Evolutionary conservation across 2,113 vertebrate species (phyloP).

Genomic region (Percopsis transmontana): DNA sequence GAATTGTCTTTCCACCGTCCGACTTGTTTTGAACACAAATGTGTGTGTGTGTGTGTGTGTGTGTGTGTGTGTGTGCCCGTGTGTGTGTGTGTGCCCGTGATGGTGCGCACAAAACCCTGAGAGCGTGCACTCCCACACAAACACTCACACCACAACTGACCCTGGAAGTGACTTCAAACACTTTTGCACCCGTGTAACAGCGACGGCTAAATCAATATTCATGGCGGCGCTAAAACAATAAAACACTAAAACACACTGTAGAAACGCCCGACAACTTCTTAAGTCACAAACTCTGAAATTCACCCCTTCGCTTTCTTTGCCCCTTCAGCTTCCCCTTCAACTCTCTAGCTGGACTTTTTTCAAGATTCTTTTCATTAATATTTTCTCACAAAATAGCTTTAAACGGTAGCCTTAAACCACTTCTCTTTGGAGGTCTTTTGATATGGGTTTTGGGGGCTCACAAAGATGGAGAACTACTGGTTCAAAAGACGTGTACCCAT

Average conservation of each 20-base stretch:
- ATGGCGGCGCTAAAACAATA: slow-evolving; percentile 32
- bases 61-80: background rate
- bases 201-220: slow-evolving; percentile 41
- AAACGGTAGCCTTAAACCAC: too few relatives aligned
- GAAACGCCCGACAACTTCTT: background rate
- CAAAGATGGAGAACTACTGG: too few relatives aligned
- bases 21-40: slow-evolving; percentile 19
- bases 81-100: background rate
- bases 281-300: slow-evolving; percentile 21
- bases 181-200: slow-evolving; percentile 29
- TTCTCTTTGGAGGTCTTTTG: too few relatives aligned
- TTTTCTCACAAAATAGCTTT: too few relatives aligned
- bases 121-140: background rate
- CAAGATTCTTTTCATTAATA: too few relatives aligned
- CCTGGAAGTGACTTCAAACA: slow-evolving; percentile 30
- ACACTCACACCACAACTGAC: slow-evolving; percentile 12
- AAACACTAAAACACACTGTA: slow-evolving; percentile 7
- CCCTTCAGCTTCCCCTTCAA: background rate
- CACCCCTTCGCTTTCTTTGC: background rate
- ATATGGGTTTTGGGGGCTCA: too few relatives aligned
- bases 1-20: slow-evolving; percentile 26
- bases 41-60: background rate
- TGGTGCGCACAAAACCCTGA: background rate
- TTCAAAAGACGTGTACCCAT: too few relatives aligned
- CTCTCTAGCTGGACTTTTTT: too few relatives aligned